Evolutionary conservation across 2,797 vertebrate genomes (phyloP), one percentile per base, ranked within the genome.

Genomic region (Spatula clypeata): DNA sequence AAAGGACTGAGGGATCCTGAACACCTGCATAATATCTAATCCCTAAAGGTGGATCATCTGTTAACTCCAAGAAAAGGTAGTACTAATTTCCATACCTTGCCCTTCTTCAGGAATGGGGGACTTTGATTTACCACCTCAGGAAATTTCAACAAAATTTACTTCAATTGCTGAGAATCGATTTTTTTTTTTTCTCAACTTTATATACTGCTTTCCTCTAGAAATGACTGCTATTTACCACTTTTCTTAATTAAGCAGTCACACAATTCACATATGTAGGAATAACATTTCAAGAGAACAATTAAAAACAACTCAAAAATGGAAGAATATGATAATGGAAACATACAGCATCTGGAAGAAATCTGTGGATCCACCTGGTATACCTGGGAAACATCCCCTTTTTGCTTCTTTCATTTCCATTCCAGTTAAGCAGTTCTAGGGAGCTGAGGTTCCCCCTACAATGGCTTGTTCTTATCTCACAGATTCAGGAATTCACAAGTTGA

Each of bases 401-500:
- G 16, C 42, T 72, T 86, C 75, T 61, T 6, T 45, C 57, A 16
- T 3, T 79, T 64, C 45, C 44, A 9, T 49, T 70, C 45, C 64
- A 82, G 13, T 36, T 62, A 7, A 3, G 60, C 72, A 90, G 51
- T 34, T 80, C 82, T 47, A 58, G 70, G 54, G 58, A 86, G 26
- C 38, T 29, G 40, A 84, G 70, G 44, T 79, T 88, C 67, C 55
- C 54, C 79, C 73, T 66, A n/a, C 44, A 83, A 4, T 62, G 62
- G 51, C 51, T 93, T 72, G 27, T 4, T 61, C 93, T 90, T 94
- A 90, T 96, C 96, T 93, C 82, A 4, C 62, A 36, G 32, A 79
- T 53, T 90, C 94, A 96, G 95, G 72, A 93, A 91, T 51, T 67
- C 45, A 55, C 72, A 77, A 77, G 65, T 27, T 75, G 76, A 64